phyloP scores from a whole-genome alignment of 1,140 invertebrate species.

The Hyposmocoma kahamanoa region DNA sequence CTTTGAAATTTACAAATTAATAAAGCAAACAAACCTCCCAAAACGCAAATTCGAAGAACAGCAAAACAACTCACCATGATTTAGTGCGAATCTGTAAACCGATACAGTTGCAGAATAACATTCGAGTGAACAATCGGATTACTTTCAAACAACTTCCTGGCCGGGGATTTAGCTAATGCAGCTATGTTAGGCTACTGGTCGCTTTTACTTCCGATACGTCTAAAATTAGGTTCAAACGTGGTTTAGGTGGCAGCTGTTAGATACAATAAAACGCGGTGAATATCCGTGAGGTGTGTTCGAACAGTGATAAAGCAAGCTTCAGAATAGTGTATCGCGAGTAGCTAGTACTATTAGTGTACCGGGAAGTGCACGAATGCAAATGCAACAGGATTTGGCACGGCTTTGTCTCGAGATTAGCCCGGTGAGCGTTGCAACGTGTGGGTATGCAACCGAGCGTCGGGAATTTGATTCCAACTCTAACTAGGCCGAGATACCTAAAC shows the following conservation, averaged over 20 bases:
- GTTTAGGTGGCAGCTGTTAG: not conserved
- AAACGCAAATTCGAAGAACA: slow-evolving; percentile 14
- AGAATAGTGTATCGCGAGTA: not conserved
- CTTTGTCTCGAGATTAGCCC: slow-evolving; percentile 13
- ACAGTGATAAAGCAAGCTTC: not conserved
- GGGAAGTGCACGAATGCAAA: slow-evolving; percentile 23
- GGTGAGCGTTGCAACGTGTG: not conserved
- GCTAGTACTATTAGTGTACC: slow-evolving; percentile 10
- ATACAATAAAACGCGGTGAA: slow-evolving; percentile 12
- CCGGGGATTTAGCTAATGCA: slow-evolving; percentile 21
- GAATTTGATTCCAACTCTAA: too few species aligned
- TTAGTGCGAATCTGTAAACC: slow-evolving; percentile 20
- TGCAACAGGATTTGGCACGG: slow-evolving; percentile 26
- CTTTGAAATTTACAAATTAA: too few species aligned
- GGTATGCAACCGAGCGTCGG: not conserved
- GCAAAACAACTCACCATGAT: slow-evolving; percentile 32
- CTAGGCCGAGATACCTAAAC: too few species aligned
- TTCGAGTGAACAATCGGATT: slow-evolving; percentile 23
- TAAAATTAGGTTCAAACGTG: slow-evolving; percentile 27
- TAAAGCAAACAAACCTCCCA: too few species aligned
- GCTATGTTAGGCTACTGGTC: slow-evolving; percentile 21
- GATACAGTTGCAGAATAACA: slow-evolving; percentile 33
- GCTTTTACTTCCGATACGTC: slow-evolving; percentile 33
- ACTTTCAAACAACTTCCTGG: slow-evolving; percentile 9
- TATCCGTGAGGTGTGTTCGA: slow-evolving; percentile 19